Evolutionary conservation across 2,888 invertebrate genomes (phyloP).

Genomic region (Sussaba pulchella): DNA sequence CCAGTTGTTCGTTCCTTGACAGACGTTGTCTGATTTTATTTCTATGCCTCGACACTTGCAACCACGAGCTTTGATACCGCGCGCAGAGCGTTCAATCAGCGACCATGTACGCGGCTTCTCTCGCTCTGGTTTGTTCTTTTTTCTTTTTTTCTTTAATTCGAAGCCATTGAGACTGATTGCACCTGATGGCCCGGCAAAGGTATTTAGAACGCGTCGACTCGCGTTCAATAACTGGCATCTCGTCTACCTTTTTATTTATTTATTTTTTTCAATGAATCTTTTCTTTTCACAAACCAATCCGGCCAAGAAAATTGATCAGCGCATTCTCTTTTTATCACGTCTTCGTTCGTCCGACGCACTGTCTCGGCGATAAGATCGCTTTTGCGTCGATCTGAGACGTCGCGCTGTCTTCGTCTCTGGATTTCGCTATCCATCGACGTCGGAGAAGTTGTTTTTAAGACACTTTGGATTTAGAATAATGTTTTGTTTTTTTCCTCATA

Average conservation of each 20-base stretch:
- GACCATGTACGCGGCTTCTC: slow-evolving; percentile 5
- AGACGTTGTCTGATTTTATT: not conserved
- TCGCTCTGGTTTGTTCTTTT: slow-evolving; percentile 17
- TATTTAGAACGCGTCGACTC: slow-evolving; percentile 50
- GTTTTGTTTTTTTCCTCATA: too few relatives aligned
- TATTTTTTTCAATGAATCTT: slow-evolving; percentile 14
- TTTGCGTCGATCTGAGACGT: slow-evolving; percentile 16
- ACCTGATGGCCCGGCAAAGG: slow-evolving; percentile 48
- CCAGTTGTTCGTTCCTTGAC: not conserved
- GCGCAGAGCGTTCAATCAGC: not conserved
- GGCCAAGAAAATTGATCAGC: slow-evolving; percentile 15
- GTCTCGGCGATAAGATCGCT: slow-evolving; percentile 33
- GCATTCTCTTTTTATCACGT: not conserved
- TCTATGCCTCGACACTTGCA: not conserved
- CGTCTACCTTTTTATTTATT: slow-evolving; percentile 6
- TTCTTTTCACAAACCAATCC: slow-evolving; percentile 16
- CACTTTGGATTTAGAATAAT: slow-evolving; percentile 17
- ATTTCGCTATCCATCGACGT: slow-evolving; percentile 38
- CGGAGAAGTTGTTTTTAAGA: not conserved
- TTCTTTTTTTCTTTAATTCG: slow-evolving; percentile 13
- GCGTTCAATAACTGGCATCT: slow-evolving; percentile 41
- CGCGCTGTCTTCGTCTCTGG: slow-evolving; percentile 42
- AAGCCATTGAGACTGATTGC: slow-evolving; percentile 48
- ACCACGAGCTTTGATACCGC: not conserved
- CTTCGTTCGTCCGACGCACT: not conserved